These are phyloP conservation scores for Andinoacara biseriatus DNA, from an alignment of 2,113 vertebrate genomes.

Conservation along the genomic window DNA sequence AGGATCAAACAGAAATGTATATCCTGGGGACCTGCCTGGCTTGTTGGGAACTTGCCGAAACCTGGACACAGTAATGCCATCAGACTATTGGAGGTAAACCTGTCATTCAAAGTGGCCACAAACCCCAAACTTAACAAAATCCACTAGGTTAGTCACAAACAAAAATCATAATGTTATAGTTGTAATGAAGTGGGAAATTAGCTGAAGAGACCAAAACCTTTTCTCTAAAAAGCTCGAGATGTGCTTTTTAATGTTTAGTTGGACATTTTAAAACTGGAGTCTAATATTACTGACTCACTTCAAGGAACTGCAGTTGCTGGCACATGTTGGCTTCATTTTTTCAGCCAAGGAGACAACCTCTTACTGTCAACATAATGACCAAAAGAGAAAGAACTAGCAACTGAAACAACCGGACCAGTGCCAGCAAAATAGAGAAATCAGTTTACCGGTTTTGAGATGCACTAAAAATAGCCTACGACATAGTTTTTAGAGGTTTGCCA, in stretches of 20 bases:
- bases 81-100: conserved; percentile 71
- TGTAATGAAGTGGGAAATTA: no score
- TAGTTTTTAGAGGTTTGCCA: neutral
- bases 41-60: conserved; percentile 73
- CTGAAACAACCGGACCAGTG: neutral
- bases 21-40: conserved; percentile 73
- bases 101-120: no score
- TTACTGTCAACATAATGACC: neutral
- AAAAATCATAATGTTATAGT: no score
- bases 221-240: no score
- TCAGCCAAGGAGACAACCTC: neutral
- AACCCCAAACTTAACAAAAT: no score
- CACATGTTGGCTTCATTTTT: neutral
- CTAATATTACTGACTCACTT: neutral
- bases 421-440: neutral
- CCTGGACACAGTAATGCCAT: conserved; percentile 78
- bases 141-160: no score
- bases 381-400: neutral
- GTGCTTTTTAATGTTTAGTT: no score
- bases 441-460: neutral
- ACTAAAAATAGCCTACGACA: neutral
- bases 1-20: conserved; percentile 77
- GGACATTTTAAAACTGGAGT: neutral
- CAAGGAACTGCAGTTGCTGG: neutral
- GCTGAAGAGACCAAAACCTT: no score